Evolutionary conservation across 1,140 invertebrate species (phyloP).

Genomic region (Andricus grossulariae): DNA sequence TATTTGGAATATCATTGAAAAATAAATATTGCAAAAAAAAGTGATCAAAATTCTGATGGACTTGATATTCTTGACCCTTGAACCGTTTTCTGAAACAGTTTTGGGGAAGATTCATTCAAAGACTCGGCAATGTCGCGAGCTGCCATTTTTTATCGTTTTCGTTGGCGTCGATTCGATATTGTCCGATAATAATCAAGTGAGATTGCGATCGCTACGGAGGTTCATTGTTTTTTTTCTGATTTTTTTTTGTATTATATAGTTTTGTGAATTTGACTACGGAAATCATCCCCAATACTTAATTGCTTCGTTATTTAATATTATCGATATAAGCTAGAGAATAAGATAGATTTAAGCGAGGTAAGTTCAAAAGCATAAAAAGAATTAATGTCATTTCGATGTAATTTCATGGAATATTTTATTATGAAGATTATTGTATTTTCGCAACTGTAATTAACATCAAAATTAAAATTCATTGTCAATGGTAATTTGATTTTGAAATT

Average conservation of each 20-base stretch:
- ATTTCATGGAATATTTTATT: no score
- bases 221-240: slow-evolving; percentile 45
- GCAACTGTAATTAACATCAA: no score
- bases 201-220: slow-evolving; percentile 61
- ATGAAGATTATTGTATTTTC: no score
- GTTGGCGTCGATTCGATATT: slow-evolving; percentile 33
- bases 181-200: slow-evolving; percentile 50
- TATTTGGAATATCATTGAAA: slow-evolving; percentile 73
- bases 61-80: slow-evolving; percentile 70
- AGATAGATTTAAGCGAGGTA: neutral
- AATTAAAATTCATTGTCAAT: no score
- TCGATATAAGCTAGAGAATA: slow-evolving; percentile 32
- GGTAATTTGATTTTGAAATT: no score
- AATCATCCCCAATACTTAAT: slow-evolving; percentile 73
- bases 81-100: slow-evolving; percentile 73
- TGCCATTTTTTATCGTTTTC: slow-evolving; percentile 31
- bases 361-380: neutral
- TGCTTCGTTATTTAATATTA: slow-evolving; percentile 40
- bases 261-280: slow-evolving; percentile 43
- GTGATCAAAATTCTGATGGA: slow-evolving; percentile 69
- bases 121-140: slow-evolving; percentile 26
- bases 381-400: neutral
- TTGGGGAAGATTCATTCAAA: slow-evolving; percentile 71
- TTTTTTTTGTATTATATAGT: slow-evolving; percentile 44
- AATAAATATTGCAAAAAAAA: slow-evolving; percentile 71